Base-by-base conservation (phyloP, 2,888 invertebrate genomes). In the Steromphala cineraria region DNA sequence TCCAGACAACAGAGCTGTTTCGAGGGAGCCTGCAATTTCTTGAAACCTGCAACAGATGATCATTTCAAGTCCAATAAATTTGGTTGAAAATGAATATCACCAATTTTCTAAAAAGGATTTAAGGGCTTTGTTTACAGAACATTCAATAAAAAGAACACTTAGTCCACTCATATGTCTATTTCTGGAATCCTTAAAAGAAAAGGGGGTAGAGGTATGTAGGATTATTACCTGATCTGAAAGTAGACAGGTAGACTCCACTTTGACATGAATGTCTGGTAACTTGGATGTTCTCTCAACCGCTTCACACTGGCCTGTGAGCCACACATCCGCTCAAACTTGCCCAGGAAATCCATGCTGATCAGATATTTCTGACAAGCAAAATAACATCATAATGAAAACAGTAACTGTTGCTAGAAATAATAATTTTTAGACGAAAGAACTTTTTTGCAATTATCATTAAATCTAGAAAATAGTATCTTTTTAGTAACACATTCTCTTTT, bases 191-290 rank as follows among this genome's bases (percentile, higher is more conserved):
- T 21, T 19, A 55, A 2, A 55, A 55, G 55, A 55, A 8, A 55
- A 5, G 2, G n/a, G 8, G n/a, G 21, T 4, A 55, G 8, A 55
- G n/a, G 2, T 15, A 7, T 4, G 36, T 4, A 7, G 2, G 36
- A 36, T 36, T 36, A 40, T 82, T 86, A 95, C 95, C 95, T 95
- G 87, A 98, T 97, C 94, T 98, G 98, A 93, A 97, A 98, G 94
- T 99, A 99, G n/a, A 99, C 98, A 15, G 98, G 97, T 77, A 98
- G 94, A 94, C 98, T 98, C 97, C 98, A 99, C 88, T 97, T 96
- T 85, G 96, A 95, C 87, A 97, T 95, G 91, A 98, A 97, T 84
- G 95, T 96, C 89, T 95, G 95, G 91, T 96, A 97, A 85, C 96
- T 96, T 0, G 95, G 93, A 90, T 97, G 96, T 79, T 95, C 94